A percentile compares a stretch with the other conserved stretches of the same genome.
These are phyloP conservation scores for Sinopyrophorus schimmeli DNA, from an alignment of 2,888 invertebrate genomes.

Conservation along the genomic window DNA sequence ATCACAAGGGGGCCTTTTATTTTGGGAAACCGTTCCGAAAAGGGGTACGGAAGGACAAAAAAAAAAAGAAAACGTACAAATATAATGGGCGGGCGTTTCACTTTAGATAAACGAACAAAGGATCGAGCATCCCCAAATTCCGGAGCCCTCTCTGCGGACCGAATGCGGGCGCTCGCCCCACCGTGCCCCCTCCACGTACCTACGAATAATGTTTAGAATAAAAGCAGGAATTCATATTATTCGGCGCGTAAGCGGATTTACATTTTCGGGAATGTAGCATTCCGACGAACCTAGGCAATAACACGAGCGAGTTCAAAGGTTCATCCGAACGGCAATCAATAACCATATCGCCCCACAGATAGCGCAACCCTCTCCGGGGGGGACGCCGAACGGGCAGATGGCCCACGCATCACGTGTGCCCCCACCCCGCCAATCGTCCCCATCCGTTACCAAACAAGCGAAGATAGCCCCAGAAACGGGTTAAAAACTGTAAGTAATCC, in stretches of 20 bases:
- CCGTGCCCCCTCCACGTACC: too few species aligned
- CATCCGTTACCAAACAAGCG: too few species aligned
- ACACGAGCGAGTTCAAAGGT: slow-evolving; percentile 29
- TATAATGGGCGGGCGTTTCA: slow-evolving; percentile 24
- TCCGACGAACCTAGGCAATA: slow-evolving; percentile 26
- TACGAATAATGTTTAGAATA: too few species aligned
- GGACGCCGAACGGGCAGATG: slow-evolving; percentile 27
- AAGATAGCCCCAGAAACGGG: too few species aligned
- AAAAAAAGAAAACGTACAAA: slow-evolving; percentile 24
- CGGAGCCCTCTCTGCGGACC: slow-evolving; percentile 12
- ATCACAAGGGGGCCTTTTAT: too few species aligned
- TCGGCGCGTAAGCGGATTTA: too few species aligned
- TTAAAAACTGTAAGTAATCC: slow-evolving; percentile 7
- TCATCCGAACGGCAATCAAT: slow-evolving; percentile 29
- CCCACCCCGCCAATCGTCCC: not conserved
- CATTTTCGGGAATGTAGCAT: too few species aligned
- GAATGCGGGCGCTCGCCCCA: slow-evolving; percentile 21
- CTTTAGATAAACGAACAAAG: slow-evolving; percentile 32
- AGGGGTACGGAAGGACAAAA: too few species aligned
- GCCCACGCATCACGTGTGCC: slow-evolving; percentile 19
- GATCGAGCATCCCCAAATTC: slow-evolving; percentile 23
- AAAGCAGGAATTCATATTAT: too few species aligned
- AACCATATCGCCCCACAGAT: slow-evolving; percentile 26
- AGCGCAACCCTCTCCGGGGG: slow-evolving; percentile 16
- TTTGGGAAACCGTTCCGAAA: too few species aligned